These are phyloP conservation scores for Hydropotes inermis DNA, from an alignment of 2,113 vertebrate genomes.

Conservation along the genomic window DNA sequence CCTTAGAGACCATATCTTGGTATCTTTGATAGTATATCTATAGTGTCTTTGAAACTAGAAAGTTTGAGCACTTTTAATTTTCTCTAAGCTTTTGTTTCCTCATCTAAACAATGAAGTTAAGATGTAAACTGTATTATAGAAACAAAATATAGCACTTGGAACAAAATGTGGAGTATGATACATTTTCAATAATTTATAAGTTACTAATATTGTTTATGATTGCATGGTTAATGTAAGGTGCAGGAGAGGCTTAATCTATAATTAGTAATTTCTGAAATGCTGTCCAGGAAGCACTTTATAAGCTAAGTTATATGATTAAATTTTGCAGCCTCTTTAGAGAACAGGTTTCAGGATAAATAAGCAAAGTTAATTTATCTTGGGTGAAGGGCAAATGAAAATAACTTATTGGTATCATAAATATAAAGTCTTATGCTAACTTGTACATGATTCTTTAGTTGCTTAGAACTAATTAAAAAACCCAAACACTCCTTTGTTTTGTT, in stretches of 20 bases:
- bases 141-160: neutral
- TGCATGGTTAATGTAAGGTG: neutral
- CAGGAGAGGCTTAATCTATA: neutral
- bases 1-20: neutral
- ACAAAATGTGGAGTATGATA: neutral
- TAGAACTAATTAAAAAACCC: neutral
- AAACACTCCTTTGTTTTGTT: neutral
- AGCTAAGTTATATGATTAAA: neutral
- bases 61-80: neutral
- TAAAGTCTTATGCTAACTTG: neutral
- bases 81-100: neutral
- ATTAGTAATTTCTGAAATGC: neutral
- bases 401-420: neutral
- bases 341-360: neutral
- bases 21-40: neutral
- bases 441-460: neutral
- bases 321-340: neutral
- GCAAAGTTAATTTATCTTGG: neutral
- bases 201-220: neutral
- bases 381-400: neutral
- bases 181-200: neutral
- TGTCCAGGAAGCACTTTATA: neutral
- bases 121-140: neutral
- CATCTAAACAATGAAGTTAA: neutral
- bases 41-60: neutral